Evolutionary conservation across 2,888 invertebrate genomes (phyloP).

Genomic region (Axea sp.): DNA sequence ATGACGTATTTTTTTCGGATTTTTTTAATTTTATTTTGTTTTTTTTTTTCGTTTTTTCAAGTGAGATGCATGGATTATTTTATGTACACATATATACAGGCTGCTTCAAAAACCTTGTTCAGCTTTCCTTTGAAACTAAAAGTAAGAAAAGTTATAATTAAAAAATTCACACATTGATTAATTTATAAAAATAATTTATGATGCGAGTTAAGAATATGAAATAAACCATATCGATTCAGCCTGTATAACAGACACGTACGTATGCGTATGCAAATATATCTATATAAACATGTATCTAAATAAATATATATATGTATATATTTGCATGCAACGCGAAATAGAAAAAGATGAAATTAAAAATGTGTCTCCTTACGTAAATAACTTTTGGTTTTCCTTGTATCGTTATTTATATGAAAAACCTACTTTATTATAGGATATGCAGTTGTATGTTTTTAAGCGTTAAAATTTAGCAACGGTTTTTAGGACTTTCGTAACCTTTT

Average conservation of each 20-base stretch:
- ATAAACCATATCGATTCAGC: constrained; percentile 22
- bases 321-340: constrained; percentile 21
- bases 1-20: constrained; percentile 39
- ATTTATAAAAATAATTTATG: too few relatives aligned
- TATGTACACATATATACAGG: constrained; percentile 50
- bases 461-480: constrained; percentile 65
- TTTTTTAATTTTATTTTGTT: too few relatives aligned
- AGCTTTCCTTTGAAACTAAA: too few relatives aligned
- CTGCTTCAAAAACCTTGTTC: constrained; percentile 21
- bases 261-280: constrained; percentile 26
- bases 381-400: constrained; percentile 13
- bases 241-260: constrained; percentile 54
- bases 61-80: constrained; percentile 25
- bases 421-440: constrained; percentile 70
- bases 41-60: constrained; percentile 7
- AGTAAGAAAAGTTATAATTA: too few relatives aligned
- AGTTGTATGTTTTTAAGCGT: constrained; percentile 70
- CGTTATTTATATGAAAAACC: constrained; percentile 46
- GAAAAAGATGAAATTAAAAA: constrained; percentile 39
- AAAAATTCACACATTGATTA: too few relatives aligned
- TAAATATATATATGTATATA: constrained; percentile 23
- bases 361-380: constrained; percentile 35
- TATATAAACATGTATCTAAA: constrained; percentile 21
- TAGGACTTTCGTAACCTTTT: constrained; percentile 62
- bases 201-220: too few relatives aligned